These are phyloP conservation scores for Caranx melampygus DNA, from an alignment of 2,113 vertebrate genomes.

Conservation along the genomic window DNA sequence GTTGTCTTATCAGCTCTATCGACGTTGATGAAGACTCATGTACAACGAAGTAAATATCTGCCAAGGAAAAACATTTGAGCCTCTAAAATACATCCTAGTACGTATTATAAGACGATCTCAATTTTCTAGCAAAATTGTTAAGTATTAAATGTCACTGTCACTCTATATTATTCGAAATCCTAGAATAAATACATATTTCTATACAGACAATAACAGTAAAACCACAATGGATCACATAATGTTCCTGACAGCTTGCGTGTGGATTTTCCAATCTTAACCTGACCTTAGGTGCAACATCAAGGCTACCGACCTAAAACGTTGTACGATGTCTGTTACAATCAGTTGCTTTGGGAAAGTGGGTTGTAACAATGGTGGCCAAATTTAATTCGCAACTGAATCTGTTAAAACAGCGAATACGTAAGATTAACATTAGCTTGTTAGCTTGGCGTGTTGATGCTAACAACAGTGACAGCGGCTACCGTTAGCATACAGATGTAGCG, in stretches of 20 bases:
- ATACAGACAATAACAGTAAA: not conserved
- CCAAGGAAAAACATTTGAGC: too few species aligned
- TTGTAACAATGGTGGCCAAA: slow-evolving; percentile 19
- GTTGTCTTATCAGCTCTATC: too few species aligned
- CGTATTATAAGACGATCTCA: too few species aligned
- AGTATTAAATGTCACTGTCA: not conserved
- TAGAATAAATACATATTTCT: not conserved
- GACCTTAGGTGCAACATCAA: not conserved
- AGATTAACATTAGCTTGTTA: slow-evolving; percentile 41
- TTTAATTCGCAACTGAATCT: slow-evolving; percentile 22
- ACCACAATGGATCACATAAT: not conserved
- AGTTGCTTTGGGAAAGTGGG: not conserved
- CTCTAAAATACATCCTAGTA: too few species aligned
- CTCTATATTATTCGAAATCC: too few species aligned
- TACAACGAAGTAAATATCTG: too few species aligned
- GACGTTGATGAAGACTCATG: too few species aligned
- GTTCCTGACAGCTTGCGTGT: slow-evolving; percentile 3
- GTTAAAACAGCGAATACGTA: slow-evolving; percentile 21
- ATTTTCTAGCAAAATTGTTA: not conserved
- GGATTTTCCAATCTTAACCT: not conserved
- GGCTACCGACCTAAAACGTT: not conserved
- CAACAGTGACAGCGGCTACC: slow-evolving; percentile 50
- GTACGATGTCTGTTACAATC: not conserved
- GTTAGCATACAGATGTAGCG: slow-evolving; percentile 29
- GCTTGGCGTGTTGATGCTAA: slow-evolving; percentile 31